phyloP scores from a whole-genome alignment of 2,113 vertebrate species.

The Pelvicachromis taeniatus region DNA sequence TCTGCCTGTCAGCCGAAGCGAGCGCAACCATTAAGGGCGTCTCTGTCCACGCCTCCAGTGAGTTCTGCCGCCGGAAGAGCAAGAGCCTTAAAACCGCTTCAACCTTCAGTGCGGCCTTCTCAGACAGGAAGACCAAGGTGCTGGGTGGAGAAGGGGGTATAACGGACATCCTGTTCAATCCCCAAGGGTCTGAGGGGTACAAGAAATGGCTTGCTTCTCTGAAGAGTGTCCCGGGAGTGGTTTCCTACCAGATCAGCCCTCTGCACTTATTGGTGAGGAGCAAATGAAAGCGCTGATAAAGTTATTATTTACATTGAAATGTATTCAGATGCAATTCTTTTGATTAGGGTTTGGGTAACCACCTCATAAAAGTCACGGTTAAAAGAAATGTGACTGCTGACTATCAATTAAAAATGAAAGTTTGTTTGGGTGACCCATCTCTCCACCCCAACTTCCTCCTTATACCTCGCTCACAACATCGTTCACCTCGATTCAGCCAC shows the following conservation, averaged over 20 bases:
- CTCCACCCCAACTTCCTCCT: background rate
- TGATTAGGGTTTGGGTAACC: background rate
- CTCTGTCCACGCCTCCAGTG: rapidly evolving
- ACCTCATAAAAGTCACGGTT: background rate
- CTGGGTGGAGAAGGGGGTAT: constrained; percentile 12
- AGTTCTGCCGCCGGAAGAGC: constrained; percentile 18
- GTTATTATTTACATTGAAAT: background rate
- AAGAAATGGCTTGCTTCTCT: constrained; percentile 23
- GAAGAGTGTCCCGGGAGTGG: constrained; percentile 35
- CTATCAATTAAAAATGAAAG: background rate
- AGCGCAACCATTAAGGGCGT: background rate
- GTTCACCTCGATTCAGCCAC: no score
- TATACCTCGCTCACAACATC: background rate
- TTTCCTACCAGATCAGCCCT: constrained; percentile 63
- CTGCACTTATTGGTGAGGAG: constrained; percentile 59
- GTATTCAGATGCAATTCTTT: background rate
- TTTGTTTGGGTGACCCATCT: background rate
- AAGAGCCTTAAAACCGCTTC: background rate
- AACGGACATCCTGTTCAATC: constrained; percentile 33
- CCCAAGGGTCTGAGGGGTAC: background rate
- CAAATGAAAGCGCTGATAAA: background rate
- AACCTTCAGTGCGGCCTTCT: constrained; percentile 33
- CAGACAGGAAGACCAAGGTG: constrained; percentile 21
- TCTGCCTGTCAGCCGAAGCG: constrained; percentile 30
- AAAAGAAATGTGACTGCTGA: background rate